Conservation (phyloP, 2,113 vertebrate species). For the Stigmatopora nigra region DNA sequence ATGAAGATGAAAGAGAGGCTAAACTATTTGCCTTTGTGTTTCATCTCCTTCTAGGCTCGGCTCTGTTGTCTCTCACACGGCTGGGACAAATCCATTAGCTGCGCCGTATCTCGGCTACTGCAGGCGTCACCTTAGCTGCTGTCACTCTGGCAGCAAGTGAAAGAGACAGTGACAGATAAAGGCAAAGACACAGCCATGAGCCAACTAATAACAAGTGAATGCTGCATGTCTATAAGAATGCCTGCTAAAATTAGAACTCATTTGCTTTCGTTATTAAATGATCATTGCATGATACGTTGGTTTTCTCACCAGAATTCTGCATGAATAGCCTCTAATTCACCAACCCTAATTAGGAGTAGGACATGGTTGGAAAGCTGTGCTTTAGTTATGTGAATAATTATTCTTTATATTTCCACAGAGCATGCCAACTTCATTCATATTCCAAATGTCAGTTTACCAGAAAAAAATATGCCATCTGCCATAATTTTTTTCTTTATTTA, state of each 20-base stretch:
- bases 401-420: neutral
- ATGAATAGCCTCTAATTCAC: neutral
- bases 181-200: slow-evolving; percentile 12
- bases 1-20: slow-evolving; percentile 64
- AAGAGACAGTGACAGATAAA: slow-evolving; percentile 32
- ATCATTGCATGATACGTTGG: neutral
- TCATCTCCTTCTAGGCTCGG: slow-evolving; percentile 45
- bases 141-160: slow-evolving; percentile 37
- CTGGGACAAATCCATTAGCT: slow-evolving; percentile 67
- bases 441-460: too few species aligned
- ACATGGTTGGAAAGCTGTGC: neutral
- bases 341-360: neutral
- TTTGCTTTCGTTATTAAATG: neutral
- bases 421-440: too few species aligned
- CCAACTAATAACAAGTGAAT: slow-evolving; percentile 3
- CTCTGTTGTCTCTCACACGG: slow-evolving; percentile 52
- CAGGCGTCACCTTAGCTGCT: slow-evolving; percentile 48
- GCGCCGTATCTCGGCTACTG: slow-evolving; percentile 51
- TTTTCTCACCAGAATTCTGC: neutral
- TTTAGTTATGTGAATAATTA: neutral
- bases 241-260: slow-evolving; percentile 1
- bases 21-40: slow-evolving; percentile 49
- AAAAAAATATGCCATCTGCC: too few species aligned
- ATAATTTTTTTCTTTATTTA: too few species aligned
- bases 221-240: neutral